These are phyloP conservation scores for Aurelia aurita complex sp. Pacific DNA, from an alignment of 30 jellyfish, hydroid and myxozoan genomes.

Conservation along the genomic window DNA sequence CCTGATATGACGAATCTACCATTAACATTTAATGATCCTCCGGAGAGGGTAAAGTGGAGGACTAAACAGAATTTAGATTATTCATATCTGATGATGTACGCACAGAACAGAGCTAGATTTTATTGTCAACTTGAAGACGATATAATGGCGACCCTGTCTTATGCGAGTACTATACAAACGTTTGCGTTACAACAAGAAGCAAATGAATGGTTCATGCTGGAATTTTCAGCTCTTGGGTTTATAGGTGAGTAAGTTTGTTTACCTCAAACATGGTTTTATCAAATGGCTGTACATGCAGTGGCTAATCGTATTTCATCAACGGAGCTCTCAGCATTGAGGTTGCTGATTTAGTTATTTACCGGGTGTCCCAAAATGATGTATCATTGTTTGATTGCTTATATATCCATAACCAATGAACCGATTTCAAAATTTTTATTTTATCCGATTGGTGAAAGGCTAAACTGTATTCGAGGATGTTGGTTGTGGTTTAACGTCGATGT, in stretches of 20 bases:
- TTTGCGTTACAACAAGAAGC: constrained; percentile 94
- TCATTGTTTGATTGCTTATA: too few relatives aligned
- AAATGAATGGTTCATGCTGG: constrained; percentile 94
- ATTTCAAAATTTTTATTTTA: too few relatives aligned
- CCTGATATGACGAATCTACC: constrained; percentile 92
- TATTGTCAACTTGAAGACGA: constrained; percentile 97
- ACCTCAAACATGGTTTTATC: not conserved
- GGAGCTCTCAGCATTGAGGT: too few relatives aligned
- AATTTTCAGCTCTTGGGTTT: constrained; percentile 91
- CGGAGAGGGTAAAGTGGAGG: constrained; percentile 97
- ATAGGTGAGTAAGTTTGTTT: constrained; percentile 51
- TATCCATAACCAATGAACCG: too few relatives aligned
- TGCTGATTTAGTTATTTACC: too few relatives aligned
- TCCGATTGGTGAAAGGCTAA: too few relatives aligned
- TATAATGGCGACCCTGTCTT: constrained; percentile 92
- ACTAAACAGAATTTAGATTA: constrained; percentile 95
- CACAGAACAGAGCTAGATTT: constrained; percentile 84
- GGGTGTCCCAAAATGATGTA: too few relatives aligned
- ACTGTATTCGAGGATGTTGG: too few relatives aligned
- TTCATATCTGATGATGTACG: constrained; percentile 95
- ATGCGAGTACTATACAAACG: constrained; percentile 91
- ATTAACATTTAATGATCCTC: constrained; percentile 89
- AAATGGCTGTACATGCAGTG: too few relatives aligned
- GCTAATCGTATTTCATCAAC: too few relatives aligned
- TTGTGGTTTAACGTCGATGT: too few relatives aligned